Evolutionary conservation across 2,113 vertebrate genomes (phyloP).

Genomic region (Corythornis cristatus): DNA sequence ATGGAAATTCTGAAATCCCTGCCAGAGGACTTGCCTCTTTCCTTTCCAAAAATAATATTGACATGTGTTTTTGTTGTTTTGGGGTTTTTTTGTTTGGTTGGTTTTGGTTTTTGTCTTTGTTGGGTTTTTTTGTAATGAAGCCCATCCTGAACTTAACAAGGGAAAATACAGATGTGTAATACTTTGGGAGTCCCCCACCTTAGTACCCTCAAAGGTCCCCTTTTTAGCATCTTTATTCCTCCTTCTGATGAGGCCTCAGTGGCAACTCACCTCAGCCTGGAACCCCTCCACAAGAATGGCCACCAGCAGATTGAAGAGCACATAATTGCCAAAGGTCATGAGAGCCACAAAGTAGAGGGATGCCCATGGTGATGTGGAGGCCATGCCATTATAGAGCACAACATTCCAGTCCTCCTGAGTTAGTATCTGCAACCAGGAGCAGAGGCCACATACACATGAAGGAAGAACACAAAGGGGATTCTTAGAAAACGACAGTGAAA

Average conservation of each 20-base stretch:
- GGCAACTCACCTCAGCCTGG: conserved; percentile 89
- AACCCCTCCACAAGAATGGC: conserved; percentile 97
- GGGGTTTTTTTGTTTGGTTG: too few species aligned
- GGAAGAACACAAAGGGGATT: neutral
- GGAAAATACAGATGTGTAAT: neutral
- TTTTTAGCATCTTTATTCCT: neutral
- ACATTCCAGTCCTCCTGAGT: conserved; percentile 98
- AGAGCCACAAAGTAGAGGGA: conserved; percentile 96
- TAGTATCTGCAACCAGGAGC: conserved; percentile 81
- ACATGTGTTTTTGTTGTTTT: neutral
- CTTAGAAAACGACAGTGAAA: neutral
- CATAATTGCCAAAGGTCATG: conserved; percentile 97
- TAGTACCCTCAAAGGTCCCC: neutral
- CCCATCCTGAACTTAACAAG: neutral
- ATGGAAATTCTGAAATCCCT: neutral
- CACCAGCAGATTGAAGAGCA: conserved; percentile 95
- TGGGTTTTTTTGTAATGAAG: neutral
- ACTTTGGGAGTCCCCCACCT: neutral
- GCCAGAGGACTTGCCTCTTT: neutral
- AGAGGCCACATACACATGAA: neutral
- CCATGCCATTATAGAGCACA: conserved; percentile 94
- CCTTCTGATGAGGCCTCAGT: neutral
- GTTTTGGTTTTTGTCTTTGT: too few species aligned
- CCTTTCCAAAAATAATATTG: neutral
- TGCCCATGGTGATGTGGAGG: conserved; percentile 92